phyloP scores from a whole-genome alignment of 2,888 invertebrate species.

The Buathra laborator region DNA sequence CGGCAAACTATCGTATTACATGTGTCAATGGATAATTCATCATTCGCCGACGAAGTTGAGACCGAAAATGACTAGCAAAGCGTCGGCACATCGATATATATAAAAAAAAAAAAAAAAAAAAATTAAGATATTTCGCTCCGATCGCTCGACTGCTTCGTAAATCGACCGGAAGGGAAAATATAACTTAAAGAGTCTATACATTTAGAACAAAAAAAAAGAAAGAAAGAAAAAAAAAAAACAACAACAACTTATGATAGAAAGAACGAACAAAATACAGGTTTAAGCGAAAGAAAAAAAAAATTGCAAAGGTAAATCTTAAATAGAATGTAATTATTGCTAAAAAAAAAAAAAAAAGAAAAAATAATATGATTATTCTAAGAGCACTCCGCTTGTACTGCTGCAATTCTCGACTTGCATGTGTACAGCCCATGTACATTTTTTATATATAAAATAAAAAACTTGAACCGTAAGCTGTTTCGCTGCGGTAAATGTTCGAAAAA shows the following conservation, averaged over 20 bases:
- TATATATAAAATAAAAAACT: slow-evolving; percentile 80
- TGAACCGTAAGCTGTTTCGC: slow-evolving; percentile 63
- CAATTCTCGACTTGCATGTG: slow-evolving; percentile 83
- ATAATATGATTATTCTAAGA: slow-evolving; percentile 80
- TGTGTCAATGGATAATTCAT: slow-evolving; percentile 38
- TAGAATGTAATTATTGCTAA: slow-evolving; percentile 77
- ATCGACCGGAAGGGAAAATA: slow-evolving; percentile 70
- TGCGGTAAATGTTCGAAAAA: slow-evolving; percentile 56
- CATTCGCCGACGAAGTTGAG: not conserved
- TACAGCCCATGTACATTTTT: slow-evolving; percentile 83
- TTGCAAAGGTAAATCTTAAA: slow-evolving; percentile 76
- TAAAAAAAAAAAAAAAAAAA: not conserved
- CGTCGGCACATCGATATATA: slow-evolving; percentile 18
- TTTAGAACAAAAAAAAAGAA: slow-evolving; percentile 64
- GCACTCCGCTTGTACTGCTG: slow-evolving; percentile 83
- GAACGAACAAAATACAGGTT: slow-evolving; percentile 75
- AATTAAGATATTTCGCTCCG: not conserved
- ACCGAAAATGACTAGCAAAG: not conserved
- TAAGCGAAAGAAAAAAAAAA: slow-evolving; percentile 73
- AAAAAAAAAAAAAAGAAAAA: slow-evolving; percentile 48
- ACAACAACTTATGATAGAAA: slow-evolving; percentile 73
- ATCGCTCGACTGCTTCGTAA: slow-evolving; percentile 72
- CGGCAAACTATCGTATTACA: slow-evolving; percentile 21
- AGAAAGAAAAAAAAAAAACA: slow-evolving; percentile 52
- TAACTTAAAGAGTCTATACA: slow-evolving; percentile 76